Evolutionary conservation across 2,113 vertebrate genomes (phyloP).

Genomic region (Mus musculus): DNA sequence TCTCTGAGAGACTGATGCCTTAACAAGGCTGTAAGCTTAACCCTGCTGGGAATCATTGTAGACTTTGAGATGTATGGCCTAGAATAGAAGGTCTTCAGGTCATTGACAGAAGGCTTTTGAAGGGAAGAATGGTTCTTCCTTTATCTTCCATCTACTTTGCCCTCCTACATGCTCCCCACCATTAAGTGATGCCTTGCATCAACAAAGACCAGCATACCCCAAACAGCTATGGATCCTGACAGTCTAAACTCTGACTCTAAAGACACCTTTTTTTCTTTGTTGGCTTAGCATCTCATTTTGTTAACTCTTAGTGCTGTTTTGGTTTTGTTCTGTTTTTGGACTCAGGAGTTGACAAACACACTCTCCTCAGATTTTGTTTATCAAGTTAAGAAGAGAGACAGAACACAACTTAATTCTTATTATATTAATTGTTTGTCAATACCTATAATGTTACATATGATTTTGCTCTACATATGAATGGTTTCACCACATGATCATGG

Average conservation of each 20-base stretch:
- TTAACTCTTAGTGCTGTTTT: neutral
- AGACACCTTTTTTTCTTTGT: neutral
- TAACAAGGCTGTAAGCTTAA: neutral
- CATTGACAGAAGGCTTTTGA: neutral
- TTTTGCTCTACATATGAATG: neutral
- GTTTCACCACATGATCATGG: neutral
- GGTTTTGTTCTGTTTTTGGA: neutral
- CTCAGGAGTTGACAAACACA: neutral
- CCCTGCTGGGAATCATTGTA: neutral
- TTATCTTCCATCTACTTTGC: neutral
- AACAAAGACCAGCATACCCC: neutral
- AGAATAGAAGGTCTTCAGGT: neutral
- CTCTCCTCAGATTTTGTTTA: neutral
- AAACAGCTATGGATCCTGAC: neutral
- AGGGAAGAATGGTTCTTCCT: neutral
- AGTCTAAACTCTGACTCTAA: neutral
- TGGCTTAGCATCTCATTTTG: neutral
- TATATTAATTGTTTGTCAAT: neutral
- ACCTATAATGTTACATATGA: neutral
- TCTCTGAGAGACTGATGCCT: neutral
- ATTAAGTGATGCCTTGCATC: neutral
- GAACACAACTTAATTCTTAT: neutral
- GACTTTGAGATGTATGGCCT: rapidly evolving
- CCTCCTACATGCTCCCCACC: rapidly evolving
- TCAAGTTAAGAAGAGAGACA: neutral